Evolutionary conservation across 2,797 vertebrate species (phyloP), one percentile per base, ranked within the genome.

Genomic region (Pyrocephalus nanus): DNA sequence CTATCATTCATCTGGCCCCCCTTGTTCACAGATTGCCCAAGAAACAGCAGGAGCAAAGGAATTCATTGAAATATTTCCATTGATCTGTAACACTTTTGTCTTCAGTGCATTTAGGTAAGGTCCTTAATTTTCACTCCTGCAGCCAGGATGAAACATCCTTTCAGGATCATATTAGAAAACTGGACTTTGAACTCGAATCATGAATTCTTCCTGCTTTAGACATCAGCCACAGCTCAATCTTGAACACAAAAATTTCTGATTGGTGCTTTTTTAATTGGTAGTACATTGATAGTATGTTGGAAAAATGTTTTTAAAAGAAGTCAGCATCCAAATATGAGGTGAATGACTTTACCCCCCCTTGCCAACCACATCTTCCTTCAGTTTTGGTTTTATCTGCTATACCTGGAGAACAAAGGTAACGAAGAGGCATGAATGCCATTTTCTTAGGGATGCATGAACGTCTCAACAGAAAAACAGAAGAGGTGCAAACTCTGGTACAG

Each of bases 291-390:
- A 65, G 4, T 12, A 58, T 29, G 6, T 17, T 25, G 7, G 21
- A 81, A 90, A 80, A 92, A 27, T 47, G 54, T 42, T 85, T 81
- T 42, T 5, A 66, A 75, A 89, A 48, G 66, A 69, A 61, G 15
- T 70, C 18, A 80, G 32, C 16, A 60, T 71, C n/a, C 77, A 86
- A 80, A 83, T 86, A 67, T 4, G 4, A 82, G 17, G 38, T 23
- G 47, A 77, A 77, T 43, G 25, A 53, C 22, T 80, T 77, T 42
- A 73, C 13, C 15, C 40, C 22, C 5, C 48, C 38, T 91, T 91
- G n/a, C 16, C 57, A 0, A 19, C 18, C 29, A 50, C 0, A 0
- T 25, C 38, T 69, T 81, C 71, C 50, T 62, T 83, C 38, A 40
- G 19, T 80, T 83, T 82, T 55, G 34, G 38, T 55, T 89, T 91